These are phyloP conservation scores for Podocnemis expansa DNA, from an alignment of 2,113 vertebrate species.

Conservation along the genomic window DNA sequence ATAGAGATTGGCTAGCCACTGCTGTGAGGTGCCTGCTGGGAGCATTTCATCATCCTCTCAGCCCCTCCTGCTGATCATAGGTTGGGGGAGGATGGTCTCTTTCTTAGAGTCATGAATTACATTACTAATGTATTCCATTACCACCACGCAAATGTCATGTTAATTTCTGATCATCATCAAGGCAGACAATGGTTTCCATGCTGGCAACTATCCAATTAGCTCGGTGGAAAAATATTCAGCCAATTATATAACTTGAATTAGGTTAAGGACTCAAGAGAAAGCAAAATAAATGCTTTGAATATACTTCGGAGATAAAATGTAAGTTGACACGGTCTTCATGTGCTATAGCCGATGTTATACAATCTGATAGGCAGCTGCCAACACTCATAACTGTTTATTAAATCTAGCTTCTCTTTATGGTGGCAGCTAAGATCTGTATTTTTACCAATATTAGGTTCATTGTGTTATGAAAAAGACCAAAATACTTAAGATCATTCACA, in stretches of 20 bases:
- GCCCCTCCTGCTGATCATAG: slow-evolving; percentile 77
- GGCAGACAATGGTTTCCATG: slow-evolving; percentile 84
- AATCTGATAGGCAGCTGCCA: slow-evolving; percentile 86
- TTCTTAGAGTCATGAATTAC: slow-evolving; percentile 87
- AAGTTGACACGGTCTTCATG: slow-evolving; percentile 81
- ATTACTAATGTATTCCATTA: slow-evolving; percentile 94
- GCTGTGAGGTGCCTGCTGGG: slow-evolving; percentile 78
- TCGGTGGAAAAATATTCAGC: slow-evolving; percentile 85
- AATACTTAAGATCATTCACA: slow-evolving; percentile 80
- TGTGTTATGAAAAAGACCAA: slow-evolving; percentile 84
- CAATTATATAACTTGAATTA: slow-evolving; percentile 84
- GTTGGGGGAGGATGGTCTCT: slow-evolving; percentile 77
- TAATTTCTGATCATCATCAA: slow-evolving; percentile 93
- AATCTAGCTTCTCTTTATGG: slow-evolving; percentile 81
- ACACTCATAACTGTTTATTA: slow-evolving; percentile 86
- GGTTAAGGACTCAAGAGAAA: slow-evolving; percentile 80
- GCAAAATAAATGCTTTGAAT: slow-evolving; percentile 80
- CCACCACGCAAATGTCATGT: slow-evolving; percentile 92
- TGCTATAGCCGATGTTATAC: slow-evolving; percentile 76
- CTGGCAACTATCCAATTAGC: slow-evolving; percentile 86
- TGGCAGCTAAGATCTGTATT: slow-evolving; percentile 81
- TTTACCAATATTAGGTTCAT: slow-evolving; percentile 84
- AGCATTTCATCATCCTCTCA: slow-evolving; percentile 82
- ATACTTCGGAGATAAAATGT: slow-evolving; percentile 81
- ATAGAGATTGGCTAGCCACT: slow-evolving; percentile 77